Conservation (phyloP, 2,113 vertebrate genomes). For the Tychaedon coryphoeus region DNA sequence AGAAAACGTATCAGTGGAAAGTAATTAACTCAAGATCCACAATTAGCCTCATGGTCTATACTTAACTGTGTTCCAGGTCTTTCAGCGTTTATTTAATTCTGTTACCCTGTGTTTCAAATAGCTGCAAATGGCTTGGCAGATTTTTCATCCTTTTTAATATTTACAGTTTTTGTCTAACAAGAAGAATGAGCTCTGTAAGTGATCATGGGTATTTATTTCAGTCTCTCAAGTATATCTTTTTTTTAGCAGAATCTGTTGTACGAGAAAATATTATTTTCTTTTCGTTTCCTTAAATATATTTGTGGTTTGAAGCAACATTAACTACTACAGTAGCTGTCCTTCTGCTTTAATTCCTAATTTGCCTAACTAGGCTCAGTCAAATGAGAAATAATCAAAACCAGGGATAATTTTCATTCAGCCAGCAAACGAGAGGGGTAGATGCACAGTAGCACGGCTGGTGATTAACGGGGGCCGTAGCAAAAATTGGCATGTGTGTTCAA, state of each 20-base stretch:
- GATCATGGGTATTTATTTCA: slow-evolving; percentile 62
- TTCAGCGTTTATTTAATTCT: slow-evolving; percentile 69
- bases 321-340: slow-evolving; percentile 29
- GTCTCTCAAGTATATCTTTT: not conserved
- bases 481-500: slow-evolving; percentile 26
- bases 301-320: slow-evolving; percentile 17
- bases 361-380: slow-evolving; percentile 24
- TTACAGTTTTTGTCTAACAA: slow-evolving; percentile 48
- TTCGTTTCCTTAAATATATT: slow-evolving; percentile 8
- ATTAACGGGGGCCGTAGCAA: not conserved
- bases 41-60: slow-evolving; percentile 75
- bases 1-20: slow-evolving; percentile 71
- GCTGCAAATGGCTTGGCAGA: slow-evolving; percentile 62
- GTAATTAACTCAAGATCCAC: slow-evolving; percentile 77
- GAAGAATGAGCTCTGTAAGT: slow-evolving; percentile 56
- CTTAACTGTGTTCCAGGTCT: slow-evolving; percentile 70
- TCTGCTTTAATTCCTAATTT: slow-evolving; percentile 42
- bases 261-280: slow-evolving; percentile 28
- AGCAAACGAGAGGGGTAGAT: not conserved
- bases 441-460: not conserved
- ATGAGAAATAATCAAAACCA: slow-evolving; percentile 23
- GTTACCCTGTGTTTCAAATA: slow-evolving; percentile 66
- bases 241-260: not conserved
- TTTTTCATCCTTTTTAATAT: slow-evolving; percentile 63
- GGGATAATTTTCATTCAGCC: slow-evolving; percentile 42